Base-by-base conservation (phyloP, 2,797 vertebrate genomes). In the Myotis daubentonii region DNA sequence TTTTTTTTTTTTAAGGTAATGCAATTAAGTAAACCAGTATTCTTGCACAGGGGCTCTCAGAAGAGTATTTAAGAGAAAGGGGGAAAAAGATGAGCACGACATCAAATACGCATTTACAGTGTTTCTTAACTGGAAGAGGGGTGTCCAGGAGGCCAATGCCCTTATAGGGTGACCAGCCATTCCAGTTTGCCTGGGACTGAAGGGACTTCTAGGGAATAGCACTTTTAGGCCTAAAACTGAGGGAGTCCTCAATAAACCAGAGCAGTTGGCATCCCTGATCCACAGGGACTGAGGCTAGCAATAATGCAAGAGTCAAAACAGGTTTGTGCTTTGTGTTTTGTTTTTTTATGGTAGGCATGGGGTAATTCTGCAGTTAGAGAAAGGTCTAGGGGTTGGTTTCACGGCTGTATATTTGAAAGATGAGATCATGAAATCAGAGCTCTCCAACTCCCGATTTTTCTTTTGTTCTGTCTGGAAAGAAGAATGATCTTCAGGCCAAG, bases 391-490 rank as follows among this genome's bases (percentile, higher is more conserved):
- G 51, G 20, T 57, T 60, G 11, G 25, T 84, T 74, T 41, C 20
- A 20, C 0, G 4, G n/a, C 33, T 87, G 20, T 36, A 13, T 12
- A 36, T 90, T 33, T 85, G 68, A 80, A 89, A 79, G 57, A 79
- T 51, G 30, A 62, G 22, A 36, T 19, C 25, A 60, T 22, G 60
- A 89, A 80, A 95, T 16, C 60, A 62, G 76, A 75, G 30, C 12
- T 49, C 10, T 79, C 49, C 33, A 30, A 68, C 51, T 89, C 81
- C 30, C 44, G 60, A 66, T 10, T 86, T 53, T 66, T 60, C 47
- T 94, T 92, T 87, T 91, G 9, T 88, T 70, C 82, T 88, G 12
- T 97, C 36, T 93, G 87, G 68, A 92, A 78, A 74, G 36, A 95
- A 89, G 53, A 72, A 87, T 86, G 65, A 79, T 30, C 51, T 90